Evolutionary conservation across 2,888 invertebrate genomes (phyloP).

Genomic region (Flabesymbios commensalis): DNA sequence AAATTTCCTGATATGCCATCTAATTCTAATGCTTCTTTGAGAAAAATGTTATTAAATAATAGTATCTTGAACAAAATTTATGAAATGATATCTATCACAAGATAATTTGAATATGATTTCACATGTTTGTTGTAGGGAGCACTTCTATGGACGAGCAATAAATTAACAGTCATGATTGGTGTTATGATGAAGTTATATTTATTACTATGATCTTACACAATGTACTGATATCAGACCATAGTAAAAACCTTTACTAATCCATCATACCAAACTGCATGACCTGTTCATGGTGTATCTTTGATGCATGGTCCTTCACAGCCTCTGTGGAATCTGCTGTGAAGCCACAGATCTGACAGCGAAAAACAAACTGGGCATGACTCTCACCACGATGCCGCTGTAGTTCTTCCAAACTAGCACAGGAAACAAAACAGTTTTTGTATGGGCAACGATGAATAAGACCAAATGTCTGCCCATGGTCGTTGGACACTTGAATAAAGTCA

Average conservation of each 20-base stretch:
- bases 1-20: no score
- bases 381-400: conserved; percentile 22
- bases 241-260: neutral
- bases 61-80: no score
- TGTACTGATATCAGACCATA: no score
- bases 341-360: conserved; percentile 31
- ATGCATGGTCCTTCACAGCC: conserved; percentile 21
- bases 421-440: conserved; percentile 23
- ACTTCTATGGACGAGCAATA: no score
- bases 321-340: conserved; percentile 22
- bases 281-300: conserved; percentile 23
- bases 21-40: no score
- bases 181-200: no score
- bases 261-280: conserved; percentile 9
- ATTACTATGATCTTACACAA: no score
- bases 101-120: no score
- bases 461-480: conserved; percentile 27
- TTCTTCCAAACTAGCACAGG: conserved; percentile 17
- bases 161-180: no score
- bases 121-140: no score
- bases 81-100: no score
- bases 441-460: conserved; percentile 25
- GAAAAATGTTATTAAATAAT: no score
- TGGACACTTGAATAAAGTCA: conserved; percentile 24
- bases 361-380: conserved; percentile 25